Conservation (phyloP, 2,888 invertebrate species). For the Trissolcus japonicus region DNA sequence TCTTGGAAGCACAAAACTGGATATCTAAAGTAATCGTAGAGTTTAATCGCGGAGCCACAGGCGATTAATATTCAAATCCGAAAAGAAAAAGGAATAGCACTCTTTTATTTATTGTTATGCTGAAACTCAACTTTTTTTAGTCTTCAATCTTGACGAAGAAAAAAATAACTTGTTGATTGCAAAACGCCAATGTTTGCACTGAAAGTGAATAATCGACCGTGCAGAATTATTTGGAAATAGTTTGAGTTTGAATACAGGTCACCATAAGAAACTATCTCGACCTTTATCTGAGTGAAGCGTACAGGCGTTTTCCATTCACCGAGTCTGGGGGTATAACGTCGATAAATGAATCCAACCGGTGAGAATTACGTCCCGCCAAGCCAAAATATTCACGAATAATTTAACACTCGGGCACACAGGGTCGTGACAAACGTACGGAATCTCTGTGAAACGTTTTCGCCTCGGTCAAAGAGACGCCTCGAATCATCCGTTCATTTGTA, state of each 20-base stretch:
- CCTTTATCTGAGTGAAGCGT: conserved; percentile 16
- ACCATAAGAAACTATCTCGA: conserved; percentile 4
- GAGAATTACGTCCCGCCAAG: conserved; percentile 20
- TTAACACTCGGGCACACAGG: conserved; percentile 29
- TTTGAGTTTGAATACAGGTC: neutral
- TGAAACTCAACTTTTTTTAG: neutral
- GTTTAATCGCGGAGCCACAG: neutral
- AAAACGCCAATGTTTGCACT: too few species aligned
- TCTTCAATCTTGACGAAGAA: neutral
- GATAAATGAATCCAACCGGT: conserved; percentile 24
- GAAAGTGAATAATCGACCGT: too few species aligned
- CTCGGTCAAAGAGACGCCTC: conserved; percentile 30
- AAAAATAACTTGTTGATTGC: neutral
- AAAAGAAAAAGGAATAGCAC: too few species aligned
- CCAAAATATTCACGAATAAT: conserved; percentile 44
- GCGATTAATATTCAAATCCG: neutral
- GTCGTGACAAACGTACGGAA: conserved; percentile 41
- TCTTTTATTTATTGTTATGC: neutral
- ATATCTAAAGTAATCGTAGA: neutral
- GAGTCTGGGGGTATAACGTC: conserved; percentile 9
- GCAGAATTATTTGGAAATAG: neutral
- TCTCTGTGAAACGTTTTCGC: conserved; percentile 32
- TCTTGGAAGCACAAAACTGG: neutral
- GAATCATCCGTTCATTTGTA: conserved; percentile 51
- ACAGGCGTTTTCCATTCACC: conserved; percentile 37